Evolutionary conservation across 2,888 invertebrate species (phyloP), one percentile per base, ranked within the genome.

Genomic region (Cactoblastis cactorum): DNA sequence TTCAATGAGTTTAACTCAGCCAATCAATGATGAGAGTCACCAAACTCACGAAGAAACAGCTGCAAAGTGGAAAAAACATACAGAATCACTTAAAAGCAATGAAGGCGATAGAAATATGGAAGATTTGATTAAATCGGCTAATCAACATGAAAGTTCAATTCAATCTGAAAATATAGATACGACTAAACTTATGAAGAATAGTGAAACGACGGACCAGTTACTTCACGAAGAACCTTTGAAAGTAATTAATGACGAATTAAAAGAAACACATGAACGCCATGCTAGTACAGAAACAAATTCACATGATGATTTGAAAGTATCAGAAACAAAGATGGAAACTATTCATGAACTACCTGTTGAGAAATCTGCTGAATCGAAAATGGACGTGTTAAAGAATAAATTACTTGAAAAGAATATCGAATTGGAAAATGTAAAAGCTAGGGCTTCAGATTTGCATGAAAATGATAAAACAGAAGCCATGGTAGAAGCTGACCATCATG

Each of bases 11-110:
- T 61, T 74, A 52, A 55, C 67, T 2, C 74, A 75, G 48, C 52
- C 61, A 6, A 37, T 63, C 12, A 62, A 71, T 18, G 63, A 73
- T 50, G 53, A 61, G 38, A 58, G 63, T 5, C 62, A 63, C 14
- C 69, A 72, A 55, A 63, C 73, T 0, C 78, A 80, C 50, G 74
- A 79, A 59, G 73, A 77, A 60, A 72, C 73, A 60, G 63, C 80
- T 61, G 70, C 74, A 17, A 74, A 81, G 56, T 88, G 87, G 87
- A 83, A 84, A 59, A 72, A 80, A 58, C 77, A 79, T 4, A 68
- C 79, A 12, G 64, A 76, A 32, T 79, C 68, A 39, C 80, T 80
- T 15, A 72, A 81, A 35, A 77, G 68, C 54, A 77, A 83, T 60
- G 81, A 82, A 60, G 71, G 79, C 14, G 80, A 70, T 0, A 77